These are phyloP conservation scores for Heliocidaris tuberculata DNA, from an alignment of 35 echinoderm and acorn worm species.

Conservation along the genomic window DNA sequence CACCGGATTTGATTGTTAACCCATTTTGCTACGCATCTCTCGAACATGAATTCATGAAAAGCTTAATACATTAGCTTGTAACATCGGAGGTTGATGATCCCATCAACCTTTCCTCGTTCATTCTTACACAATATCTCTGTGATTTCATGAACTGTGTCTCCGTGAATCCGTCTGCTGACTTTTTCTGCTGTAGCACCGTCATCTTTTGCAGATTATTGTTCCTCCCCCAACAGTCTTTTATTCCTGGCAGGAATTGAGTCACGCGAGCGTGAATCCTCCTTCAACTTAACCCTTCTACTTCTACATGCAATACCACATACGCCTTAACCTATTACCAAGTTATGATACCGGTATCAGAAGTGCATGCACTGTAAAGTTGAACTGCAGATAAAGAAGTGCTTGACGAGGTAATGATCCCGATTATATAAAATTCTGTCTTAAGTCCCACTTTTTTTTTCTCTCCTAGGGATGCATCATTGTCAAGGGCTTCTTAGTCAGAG, in stretches of 20 bases:
- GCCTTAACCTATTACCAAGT: not conserved
- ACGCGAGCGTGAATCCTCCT: not conserved
- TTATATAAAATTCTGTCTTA: not conserved
- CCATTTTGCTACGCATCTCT: not conserved
- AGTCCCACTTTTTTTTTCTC: not conserved
- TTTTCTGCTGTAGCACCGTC: not conserved
- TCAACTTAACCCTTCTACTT: not conserved
- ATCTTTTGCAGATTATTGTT: not conserved
- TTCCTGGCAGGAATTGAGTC: not conserved
- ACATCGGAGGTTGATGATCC: not conserved
- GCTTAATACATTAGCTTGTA: not conserved
- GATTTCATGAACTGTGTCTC: not conserved
- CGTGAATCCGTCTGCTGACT: not conserved
- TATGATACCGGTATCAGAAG: not conserved
- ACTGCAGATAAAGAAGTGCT: not conserved
- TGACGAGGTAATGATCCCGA: not conserved
- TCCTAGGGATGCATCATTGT: constrained; percentile 1
- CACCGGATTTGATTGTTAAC: not conserved
- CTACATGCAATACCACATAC: not conserved
- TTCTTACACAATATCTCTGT: not conserved
- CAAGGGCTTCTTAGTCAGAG: not conserved
- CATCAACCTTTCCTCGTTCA: not conserved
- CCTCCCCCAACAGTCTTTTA: not conserved
- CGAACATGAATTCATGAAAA: not conserved
- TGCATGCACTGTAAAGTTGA: not conserved